Conservation (phyloP, 2,797 vertebrate species). For the Sebastes steindachneri region DNA sequence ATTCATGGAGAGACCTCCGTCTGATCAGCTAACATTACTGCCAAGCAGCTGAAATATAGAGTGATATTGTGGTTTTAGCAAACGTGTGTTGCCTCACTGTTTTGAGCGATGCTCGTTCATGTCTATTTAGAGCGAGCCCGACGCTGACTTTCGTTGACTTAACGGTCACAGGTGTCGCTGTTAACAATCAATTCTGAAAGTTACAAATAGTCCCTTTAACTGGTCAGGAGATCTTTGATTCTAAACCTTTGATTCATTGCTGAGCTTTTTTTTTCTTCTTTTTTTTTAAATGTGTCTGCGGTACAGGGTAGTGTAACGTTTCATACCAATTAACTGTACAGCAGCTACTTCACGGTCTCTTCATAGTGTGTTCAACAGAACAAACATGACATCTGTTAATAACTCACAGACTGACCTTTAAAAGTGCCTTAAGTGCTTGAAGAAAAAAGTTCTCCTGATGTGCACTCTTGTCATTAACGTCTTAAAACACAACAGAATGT, state of each 20-base stretch:
- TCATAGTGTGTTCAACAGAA: conserved; percentile 1
- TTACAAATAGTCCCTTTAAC: not conserved
- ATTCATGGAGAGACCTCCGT: no score
- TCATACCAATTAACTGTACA: not conserved
- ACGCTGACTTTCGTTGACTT: no score
- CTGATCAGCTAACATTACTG: no score
- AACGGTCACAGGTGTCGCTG: no score
- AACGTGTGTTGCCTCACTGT: no score
- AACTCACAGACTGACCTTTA: conserved; percentile 20
- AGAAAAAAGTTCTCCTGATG: conserved; percentile 4
- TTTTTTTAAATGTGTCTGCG: conserved; percentile 1
- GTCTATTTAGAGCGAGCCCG: no score
- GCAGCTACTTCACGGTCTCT: conserved; percentile 9
- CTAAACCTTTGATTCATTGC: conserved; percentile 9
- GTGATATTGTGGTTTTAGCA: no score
- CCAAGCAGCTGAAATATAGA: no score
- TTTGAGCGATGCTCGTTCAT: no score
- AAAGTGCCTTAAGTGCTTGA: conserved; percentile 3
- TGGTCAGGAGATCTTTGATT: conserved; percentile 27
- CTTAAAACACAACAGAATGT: not conserved
- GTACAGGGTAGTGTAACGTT: not conserved
- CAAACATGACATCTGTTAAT: not conserved
- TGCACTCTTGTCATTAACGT: not conserved
- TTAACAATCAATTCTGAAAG: no score
- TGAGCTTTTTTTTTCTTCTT: not conserved